Evolutionary conservation across 2,113 vertebrate genomes (phyloP), one percentile per base, ranked within the genome.

Genomic region (Neopipo cinnamomea): DNA sequence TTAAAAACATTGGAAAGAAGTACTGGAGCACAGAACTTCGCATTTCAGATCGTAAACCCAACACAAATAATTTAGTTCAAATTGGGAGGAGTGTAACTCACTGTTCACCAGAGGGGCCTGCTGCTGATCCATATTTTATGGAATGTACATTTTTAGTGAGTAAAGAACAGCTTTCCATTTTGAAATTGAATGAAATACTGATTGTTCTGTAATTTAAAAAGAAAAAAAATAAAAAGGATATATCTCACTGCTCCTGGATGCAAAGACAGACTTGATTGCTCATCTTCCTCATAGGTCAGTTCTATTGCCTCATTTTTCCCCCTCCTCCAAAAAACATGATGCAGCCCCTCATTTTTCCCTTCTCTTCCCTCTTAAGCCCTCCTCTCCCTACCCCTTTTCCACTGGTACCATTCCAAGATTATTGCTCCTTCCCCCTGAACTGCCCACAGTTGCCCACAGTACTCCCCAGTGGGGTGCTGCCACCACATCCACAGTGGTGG

Each of bases 51-150:
- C 61, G 11, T 97, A 97, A 98, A 98, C 84, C 89, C 85, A 97
- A 95, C 95, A 97, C 89, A 87, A 98, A 98, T 97, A 97, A 97
- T 98, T 98, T 90, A 97, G 92, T 88, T 96, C 72, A 91, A 77
- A 81, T 49, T 96, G 89, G 81, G 88, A 97, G 93, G 83, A 93
- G 92, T 97, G 94, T 92, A 96, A 85, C 67, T 96, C 88, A 91
- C 78, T 95, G 91, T 97, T 97, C 93, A 93, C 95, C 90, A 87
- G 93, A 91, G 89, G 56, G 73, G 71, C 91, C 95, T 89, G 67
- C 63, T 85, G 92, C 95, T 97, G 92, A 97, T 98, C 89, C 94
- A 97, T 97, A 96, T 98, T 97, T 97, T 93, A 98, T 97, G 75
- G 92, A 91, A 89, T 0, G 5, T 96, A 95, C 95, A 97, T 97